Conservation (phyloP, 1,140 invertebrate genomes). For the Sycophaga agraensis region DNA sequence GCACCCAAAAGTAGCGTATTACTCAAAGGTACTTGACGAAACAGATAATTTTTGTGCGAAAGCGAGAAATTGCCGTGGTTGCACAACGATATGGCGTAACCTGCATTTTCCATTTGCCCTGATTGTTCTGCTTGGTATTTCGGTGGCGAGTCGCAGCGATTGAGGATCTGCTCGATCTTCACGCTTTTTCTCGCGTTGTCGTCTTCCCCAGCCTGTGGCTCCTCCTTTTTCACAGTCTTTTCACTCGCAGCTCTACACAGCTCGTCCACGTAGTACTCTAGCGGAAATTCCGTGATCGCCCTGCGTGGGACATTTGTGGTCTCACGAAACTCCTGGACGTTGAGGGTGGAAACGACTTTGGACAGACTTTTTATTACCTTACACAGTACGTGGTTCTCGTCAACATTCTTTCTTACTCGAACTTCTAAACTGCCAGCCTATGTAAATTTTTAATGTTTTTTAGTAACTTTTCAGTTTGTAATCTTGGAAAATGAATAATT, state of each 20-base stretch:
- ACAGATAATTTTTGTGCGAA: not conserved
- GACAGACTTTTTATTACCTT: constrained; percentile 64
- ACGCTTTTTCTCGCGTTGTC: not conserved
- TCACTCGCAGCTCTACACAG: constrained; percentile 22
- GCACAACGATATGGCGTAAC: not conserved
- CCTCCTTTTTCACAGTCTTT: not conserved
- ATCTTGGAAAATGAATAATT: too few species aligned
- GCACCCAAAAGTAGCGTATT: not conserved
- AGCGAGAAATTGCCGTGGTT: not conserved
- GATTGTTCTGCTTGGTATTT: not conserved
- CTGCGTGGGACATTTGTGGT: not conserved
- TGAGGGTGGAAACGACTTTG: constrained; percentile 61
- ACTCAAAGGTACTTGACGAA: not conserved
- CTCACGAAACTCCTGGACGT: constrained; percentile 60
- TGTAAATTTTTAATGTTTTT: too few species aligned
- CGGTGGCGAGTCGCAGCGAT: not conserved
- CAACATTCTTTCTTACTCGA: constrained; percentile 65
- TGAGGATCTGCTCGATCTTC: not conserved
- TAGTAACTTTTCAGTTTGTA: too few species aligned
- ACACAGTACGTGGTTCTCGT: constrained; percentile 67
- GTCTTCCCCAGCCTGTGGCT: too few species aligned
- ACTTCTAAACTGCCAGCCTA: constrained; percentile 66
- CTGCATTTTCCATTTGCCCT: not conserved
- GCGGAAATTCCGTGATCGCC: constrained; percentile 22
- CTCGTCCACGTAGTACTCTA: constrained; percentile 41